These are phyloP conservation scores for Paguma larvata DNA, from an alignment of 2,797 vertebrate species.

Conservation along the genomic window DNA sequence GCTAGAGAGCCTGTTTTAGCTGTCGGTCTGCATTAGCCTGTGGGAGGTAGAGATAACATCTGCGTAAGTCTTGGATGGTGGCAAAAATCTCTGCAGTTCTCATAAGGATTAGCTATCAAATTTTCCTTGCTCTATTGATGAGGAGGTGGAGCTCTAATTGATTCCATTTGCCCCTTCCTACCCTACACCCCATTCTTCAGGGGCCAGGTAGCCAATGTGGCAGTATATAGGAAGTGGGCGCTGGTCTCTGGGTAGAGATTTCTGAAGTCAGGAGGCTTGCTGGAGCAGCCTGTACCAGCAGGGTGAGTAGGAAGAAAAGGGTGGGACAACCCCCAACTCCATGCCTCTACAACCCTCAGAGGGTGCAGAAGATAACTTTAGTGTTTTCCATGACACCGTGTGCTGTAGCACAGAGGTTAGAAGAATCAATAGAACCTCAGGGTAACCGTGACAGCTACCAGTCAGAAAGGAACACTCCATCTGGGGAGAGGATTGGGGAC, in stretches of 20 bases:
- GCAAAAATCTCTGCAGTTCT: neutral
- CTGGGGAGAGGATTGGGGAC: neutral
- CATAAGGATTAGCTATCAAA: neutral
- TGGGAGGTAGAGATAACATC: neutral
- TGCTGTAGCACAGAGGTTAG: neutral
- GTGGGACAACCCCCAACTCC: neutral
- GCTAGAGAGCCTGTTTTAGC: neutral
- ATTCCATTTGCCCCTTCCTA: neutral
- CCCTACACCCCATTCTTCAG: neutral
- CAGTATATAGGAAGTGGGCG: neutral
- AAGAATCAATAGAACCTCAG: neutral
- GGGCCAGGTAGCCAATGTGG: neutral
- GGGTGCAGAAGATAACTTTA: neutral
- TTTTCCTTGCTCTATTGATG: neutral
- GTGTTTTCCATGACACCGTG: neutral
- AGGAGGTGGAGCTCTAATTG: neutral
- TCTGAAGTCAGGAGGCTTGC: neutral
- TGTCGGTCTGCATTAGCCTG: neutral
- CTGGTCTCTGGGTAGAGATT: neutral
- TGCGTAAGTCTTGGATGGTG: neutral
- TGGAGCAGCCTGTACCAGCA: neutral
- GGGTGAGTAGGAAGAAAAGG: neutral
- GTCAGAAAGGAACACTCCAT: neutral
- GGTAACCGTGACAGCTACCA: neutral
- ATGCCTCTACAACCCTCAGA: neutral